Evolutionary conservation across 2,888 invertebrate genomes (phyloP), one percentile per base, ranked within the genome.

Genomic region (Dryadula phaetusa): DNA sequence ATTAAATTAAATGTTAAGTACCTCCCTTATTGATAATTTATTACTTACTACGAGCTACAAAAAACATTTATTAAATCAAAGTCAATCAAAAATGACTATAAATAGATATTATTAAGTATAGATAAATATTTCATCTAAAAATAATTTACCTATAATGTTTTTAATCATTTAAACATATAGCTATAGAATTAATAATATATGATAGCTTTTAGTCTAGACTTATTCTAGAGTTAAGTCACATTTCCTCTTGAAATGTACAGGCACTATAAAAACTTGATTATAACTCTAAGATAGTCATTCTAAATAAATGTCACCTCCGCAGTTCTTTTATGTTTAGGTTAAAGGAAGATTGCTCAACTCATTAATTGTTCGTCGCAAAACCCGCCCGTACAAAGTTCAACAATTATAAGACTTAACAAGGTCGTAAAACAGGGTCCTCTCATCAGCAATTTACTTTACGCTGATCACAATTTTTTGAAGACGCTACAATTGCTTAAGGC

Each of bases 381-480:
- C 78, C 81, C 76, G 78, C 79, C 75, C 75, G 76, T 75, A 67
- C 74, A 76, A 85, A 86, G 79, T 85, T 86, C 77, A 80, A 81
- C 85, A 83, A 82, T 80, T 79, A 79, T 81, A 82, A 82, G 81
- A 79, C 78, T 84, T 84, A 82, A 83, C 82, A 81, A 79, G 75
- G 71, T 76, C 79, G 79, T 86, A 82, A 86, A 85, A 79, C 76
- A 77, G 68, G 75, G 74, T 72, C 77, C 77, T 74, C 77, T 79
- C 75, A 72, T 76, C 76, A 72, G 72, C 75, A 76, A 79, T 79
- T 72, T 77, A 78, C 83, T 82, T 79, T 78, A 77, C 76, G 78
- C 75, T 78, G 74, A 77, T 75, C 75, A 75, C 75, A 82, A 80
- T 84, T 83, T 79, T 78, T 75, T 75, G 75, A 73, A 76, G 74